phyloP scores from a whole-genome alignment of 2,113 vertebrate genomes.

The Marcusenius ussheri region DNA sequence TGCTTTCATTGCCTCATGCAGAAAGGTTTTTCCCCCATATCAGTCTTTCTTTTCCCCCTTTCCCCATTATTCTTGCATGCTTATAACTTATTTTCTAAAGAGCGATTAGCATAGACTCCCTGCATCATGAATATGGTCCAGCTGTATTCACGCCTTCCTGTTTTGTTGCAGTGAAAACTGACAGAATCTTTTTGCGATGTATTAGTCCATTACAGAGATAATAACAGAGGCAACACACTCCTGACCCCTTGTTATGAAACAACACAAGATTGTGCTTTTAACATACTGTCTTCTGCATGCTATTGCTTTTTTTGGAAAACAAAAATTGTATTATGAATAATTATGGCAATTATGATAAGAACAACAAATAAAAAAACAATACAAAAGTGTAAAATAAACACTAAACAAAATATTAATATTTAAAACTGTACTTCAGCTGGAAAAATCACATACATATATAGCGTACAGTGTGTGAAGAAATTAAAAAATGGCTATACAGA shows the following conservation, averaged over 20 bases:
- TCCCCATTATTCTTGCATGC: background rate
- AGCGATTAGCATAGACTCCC: background rate
- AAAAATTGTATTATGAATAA: slow-evolving; percentile 63
- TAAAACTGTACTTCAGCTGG: slow-evolving; percentile 56
- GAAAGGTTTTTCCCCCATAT: background rate
- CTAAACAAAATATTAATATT: slow-evolving; percentile 52
- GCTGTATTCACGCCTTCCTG: background rate
- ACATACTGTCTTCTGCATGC: slow-evolving; percentile 79
- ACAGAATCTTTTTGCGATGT: slow-evolving; percentile 57
- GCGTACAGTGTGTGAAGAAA: slow-evolving; percentile 64
- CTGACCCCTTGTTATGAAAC: slow-evolving; percentile 59
- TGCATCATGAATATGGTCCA: slow-evolving; percentile 1
- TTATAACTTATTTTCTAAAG: background rate
- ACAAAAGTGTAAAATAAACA: slow-evolving; percentile 56
- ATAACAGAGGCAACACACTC: slow-evolving; percentile 65
- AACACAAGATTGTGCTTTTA: slow-evolving; percentile 82
- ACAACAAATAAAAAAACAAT: slow-evolving; percentile 52
- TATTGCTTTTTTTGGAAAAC: slow-evolving; percentile 78
- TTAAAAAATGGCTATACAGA: slow-evolving; percentile 40
- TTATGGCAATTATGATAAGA: slow-evolving; percentile 52
- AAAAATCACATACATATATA: slow-evolving; percentile 61
- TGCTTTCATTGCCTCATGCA: background rate
- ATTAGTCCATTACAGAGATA: slow-evolving; percentile 71
- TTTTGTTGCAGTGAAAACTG: slow-evolving; percentile 23
- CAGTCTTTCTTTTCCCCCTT: background rate